A percentile compares a stretch with the other conserved stretches of the same genome.
These are phyloP conservation scores for Murina feae DNA, from an alignment of 2,113 vertebrate genomes.

Conservation along the genomic window DNA sequence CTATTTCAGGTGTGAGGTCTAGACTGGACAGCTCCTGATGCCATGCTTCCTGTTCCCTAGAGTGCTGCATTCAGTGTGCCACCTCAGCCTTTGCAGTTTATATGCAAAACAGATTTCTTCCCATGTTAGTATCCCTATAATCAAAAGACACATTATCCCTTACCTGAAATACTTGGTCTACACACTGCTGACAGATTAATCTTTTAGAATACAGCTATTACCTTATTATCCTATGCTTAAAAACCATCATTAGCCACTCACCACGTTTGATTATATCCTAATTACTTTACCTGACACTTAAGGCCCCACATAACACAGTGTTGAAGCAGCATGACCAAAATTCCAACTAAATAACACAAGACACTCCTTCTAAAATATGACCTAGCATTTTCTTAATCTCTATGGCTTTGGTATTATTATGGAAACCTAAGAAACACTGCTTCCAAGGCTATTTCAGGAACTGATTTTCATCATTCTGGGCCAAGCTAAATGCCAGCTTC, in stretches of 20 bases:
- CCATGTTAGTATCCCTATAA: not conserved
- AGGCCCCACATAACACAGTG: conserved; percentile 48
- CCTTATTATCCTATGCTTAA: conserved; percentile 65
- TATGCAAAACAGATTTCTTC: not conserved
- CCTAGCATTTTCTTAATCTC: conserved; percentile 28
- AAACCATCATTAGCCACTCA: conserved; percentile 69
- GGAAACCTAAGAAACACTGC: not conserved
- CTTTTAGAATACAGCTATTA: conserved; percentile 56
- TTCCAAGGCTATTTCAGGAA: not conserved
- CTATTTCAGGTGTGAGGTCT: not conserved
- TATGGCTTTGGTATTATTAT: not conserved
- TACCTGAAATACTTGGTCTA: conserved; percentile 33
- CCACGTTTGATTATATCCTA: conserved; percentile 68
- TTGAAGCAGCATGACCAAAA: conserved; percentile 48
- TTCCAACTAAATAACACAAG: conserved; percentile 45
- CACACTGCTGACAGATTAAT: conserved; percentile 50
- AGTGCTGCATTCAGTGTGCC: too few relatives aligned
- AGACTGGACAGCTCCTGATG: not conserved
- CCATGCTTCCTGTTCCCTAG: not conserved
- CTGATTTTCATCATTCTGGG: not conserved
- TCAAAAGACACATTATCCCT: not conserved
- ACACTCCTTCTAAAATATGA: conserved; percentile 12
- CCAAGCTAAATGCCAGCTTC: not conserved
- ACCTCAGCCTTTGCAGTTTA: not conserved
- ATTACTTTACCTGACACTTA: conserved; percentile 70